Conservation (phyloP, 30 jellyfish, hydroid and myxozoan genomes). For the Morbakka virulenta region DNA sequence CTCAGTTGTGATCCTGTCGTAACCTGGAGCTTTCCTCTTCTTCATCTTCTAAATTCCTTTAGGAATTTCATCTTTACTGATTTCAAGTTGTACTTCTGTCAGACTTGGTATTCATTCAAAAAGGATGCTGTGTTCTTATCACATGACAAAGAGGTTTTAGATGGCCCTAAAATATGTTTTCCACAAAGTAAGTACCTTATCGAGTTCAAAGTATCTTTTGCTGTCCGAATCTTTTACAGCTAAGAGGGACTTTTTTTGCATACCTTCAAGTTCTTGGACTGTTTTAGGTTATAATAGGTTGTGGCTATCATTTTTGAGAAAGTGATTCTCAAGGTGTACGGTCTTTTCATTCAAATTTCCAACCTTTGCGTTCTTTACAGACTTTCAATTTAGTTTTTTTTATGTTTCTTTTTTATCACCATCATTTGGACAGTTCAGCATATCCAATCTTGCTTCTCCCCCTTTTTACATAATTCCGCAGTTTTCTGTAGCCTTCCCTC, state of each 20-base stretch:
- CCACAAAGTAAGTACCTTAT: constrained; percentile 1
- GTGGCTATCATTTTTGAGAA: too few species aligned
- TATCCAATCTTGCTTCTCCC: too few species aligned
- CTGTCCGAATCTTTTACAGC: constrained; percentile 5
- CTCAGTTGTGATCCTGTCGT: constrained; percentile 26
- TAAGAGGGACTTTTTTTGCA: not conserved
- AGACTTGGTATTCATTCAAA: not conserved
- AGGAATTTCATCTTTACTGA: not conserved
- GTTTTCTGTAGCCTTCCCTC: constrained; percentile 4
- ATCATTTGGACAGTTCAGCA: constrained; percentile 2
- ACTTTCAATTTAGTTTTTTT: not conserved
- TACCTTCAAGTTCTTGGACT: constrained; percentile 26
- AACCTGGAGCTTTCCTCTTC: too few species aligned
- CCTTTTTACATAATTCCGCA: not conserved
- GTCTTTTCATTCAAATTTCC: constrained; percentile 4
- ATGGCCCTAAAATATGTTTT: constrained; percentile 16
- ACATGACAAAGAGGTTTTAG: constrained; percentile 6
- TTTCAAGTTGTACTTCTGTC: not conserved
- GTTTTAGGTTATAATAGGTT: not conserved
- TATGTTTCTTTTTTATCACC: not conserved
- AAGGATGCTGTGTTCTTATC: not conserved
- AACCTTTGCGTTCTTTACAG: constrained; percentile 2
- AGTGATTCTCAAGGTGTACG: too few species aligned
- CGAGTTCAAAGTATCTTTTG: not conserved
- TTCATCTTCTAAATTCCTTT: not conserved